Conservation (phyloP, 2,113 vertebrate species). For the Sula dactylatra region DNA sequence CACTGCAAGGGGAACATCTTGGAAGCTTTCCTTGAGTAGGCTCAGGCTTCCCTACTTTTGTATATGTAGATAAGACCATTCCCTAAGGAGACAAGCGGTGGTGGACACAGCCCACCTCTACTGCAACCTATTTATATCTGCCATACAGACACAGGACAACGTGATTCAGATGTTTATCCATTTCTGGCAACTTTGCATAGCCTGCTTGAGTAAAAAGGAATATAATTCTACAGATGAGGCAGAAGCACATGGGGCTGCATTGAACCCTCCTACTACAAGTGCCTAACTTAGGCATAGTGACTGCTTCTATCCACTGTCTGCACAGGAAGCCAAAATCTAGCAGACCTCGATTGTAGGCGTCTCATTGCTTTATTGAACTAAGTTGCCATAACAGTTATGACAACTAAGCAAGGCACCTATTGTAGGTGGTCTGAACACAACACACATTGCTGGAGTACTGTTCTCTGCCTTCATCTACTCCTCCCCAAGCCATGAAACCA, state of each 20-base stretch:
- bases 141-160: background rate
- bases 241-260: background rate
- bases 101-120: background rate
- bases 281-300: background rate
- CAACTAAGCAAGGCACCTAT: background rate
- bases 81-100: background rate
- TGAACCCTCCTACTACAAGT: background rate
- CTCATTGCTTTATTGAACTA: background rate
- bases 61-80: background rate
- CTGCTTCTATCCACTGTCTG: background rate
- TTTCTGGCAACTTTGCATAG: background rate
- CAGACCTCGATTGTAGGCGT: background rate
- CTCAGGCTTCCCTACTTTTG: background rate
- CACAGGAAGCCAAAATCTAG: background rate
- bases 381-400: background rate
- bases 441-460: background rate
- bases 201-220: background rate
- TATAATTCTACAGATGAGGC: background rate
- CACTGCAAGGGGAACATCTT: background rate
- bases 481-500: conserved; percentile 26
- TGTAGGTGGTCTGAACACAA: conserved; percentile 32
- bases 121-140: conserved; percentile 25
- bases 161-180: conserved; percentile 25
- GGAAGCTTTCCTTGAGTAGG: background rate
- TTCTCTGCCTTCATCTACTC: conserved; percentile 11